Percentiles rank a stretch among this genome's conserved stretches.
Evolutionary conservation across 2,888 invertebrate genomes (phyloP).

Genomic region (Parelbella ahira): DNA sequence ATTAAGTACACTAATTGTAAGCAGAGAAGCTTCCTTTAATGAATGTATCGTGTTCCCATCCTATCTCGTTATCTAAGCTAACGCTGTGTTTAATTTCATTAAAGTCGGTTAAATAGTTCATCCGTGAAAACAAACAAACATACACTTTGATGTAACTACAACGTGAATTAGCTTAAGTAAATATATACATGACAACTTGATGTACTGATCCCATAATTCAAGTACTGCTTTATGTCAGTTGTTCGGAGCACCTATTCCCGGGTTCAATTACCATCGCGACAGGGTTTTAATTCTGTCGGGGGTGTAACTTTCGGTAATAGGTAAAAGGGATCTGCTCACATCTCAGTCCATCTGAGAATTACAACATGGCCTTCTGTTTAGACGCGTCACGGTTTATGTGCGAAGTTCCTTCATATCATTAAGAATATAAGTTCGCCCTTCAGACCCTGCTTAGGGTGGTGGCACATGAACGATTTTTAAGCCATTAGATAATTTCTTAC

Average conservation of each 20-base stretch:
- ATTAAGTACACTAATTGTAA: too few species aligned
- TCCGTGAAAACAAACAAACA: too few species aligned
- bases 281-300: slow-evolving; percentile 4
- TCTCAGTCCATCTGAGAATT: slow-evolving; percentile 19
- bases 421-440: slow-evolving; percentile 29
- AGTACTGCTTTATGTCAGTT: slow-evolving; percentile 14
- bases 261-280: slow-evolving; percentile 10
- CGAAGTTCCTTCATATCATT: slow-evolving; percentile 27
- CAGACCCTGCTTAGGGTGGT: slow-evolving; percentile 8
- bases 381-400: slow-evolving; percentile 26
- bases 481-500: too few species aligned
- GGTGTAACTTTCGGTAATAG: slow-evolving; percentile 6
- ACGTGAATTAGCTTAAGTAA: slow-evolving; percentile 1
- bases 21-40: too few species aligned
- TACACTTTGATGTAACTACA: too few species aligned
- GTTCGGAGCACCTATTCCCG: background rate
- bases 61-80: too few species aligned
- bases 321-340: too few species aligned
- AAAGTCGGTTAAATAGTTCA: too few species aligned
- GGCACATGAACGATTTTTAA: slow-evolving; percentile 3
- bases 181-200: slow-evolving; percentile 2
- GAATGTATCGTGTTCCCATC: too few species aligned
- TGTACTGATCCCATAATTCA: slow-evolving; percentile 5
- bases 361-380: slow-evolving; percentile 16
- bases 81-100: too few species aligned